Evolutionary conservation across 1,140 invertebrate genomes (phyloP), one percentile per base, ranked within the genome.

Genomic region (Potamilus streckersoni): DNA sequence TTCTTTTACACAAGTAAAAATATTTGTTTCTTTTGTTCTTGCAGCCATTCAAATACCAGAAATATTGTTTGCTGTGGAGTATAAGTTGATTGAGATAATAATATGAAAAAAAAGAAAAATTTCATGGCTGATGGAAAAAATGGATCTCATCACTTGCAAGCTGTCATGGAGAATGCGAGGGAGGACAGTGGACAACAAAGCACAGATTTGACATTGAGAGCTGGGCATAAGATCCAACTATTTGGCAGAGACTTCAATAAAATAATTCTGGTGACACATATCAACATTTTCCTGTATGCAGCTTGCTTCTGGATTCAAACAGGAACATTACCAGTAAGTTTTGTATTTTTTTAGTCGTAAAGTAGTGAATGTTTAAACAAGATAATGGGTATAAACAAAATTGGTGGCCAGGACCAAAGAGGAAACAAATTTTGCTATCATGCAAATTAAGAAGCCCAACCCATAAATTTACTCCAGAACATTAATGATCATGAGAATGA

Each of bases 241-340:
- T 79, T 75, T 62, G 66, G 77, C 66, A 61, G 76, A 60, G 19
- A 55, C 2, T 63, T 84, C 20, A 82, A 81, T 64, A 78, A 58
- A 75, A 80, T 80, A 15, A 80, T 86, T 27, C 62, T 83, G 6
- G 70, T 76, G 6, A 85, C 84, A 11, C 87, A 88, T 78, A 38
- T 88, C 14, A 87, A 88, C 71, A 85, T 88, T n/a, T 85, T 88
- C 57, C 69, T 88, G 16, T 88, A 88, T 78, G 80, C 87, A 17
- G 79, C 81, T 65, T 86, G 83, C 69, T 88, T 88, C 60, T 88
- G 86, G 86, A 86, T 88, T 68, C 86, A 87, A 67, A 83, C 73
- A 63, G 84, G 84, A 67, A 81, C 82, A 17, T 68, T 88, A 57
- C 87, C 87, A 49, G 87, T 88, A 81, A 79, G 83, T 81, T 15